Base-by-base conservation (phyloP, 2,113 vertebrate genomes). In the Archocentrus centrarchus region DNA sequence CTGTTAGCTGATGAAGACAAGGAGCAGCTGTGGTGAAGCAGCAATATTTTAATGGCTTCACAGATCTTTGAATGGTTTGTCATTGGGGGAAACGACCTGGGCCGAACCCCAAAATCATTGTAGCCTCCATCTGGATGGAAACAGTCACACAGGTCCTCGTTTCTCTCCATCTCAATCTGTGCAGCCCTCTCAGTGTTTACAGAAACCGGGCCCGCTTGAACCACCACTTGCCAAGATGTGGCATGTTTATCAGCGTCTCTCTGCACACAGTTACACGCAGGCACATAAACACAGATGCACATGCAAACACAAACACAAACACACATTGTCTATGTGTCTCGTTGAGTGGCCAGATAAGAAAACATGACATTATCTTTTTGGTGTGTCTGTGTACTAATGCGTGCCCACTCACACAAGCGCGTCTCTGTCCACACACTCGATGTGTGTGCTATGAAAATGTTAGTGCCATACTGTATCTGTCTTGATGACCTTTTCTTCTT, bases 401-500 rank as follows among this genome's bases (percentile, higher is more conserved):
- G 7, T 13, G 30, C 53, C 61, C 77, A 10, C 57, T 84, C 61
- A 53, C 35, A 50, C 5, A 13, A 27, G 2, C 39, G 9, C 2
- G 7, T 35, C 15, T 61, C 60, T 47, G 32, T 58, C 17, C 22
- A 75, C 63, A 7, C 85, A 32, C 41, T 59, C 30, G 18, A 44
- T 62, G 50, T 59, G 60, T 77, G 24, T 77, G 86, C 81, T 84
- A 84, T 87, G 77, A 83, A 92, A 94, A 93, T 93, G 87, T 84
- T 92, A 92, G 94, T 93, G 81, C 77, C 53, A 50, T 85, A 37
- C 35, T 37, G 35, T 37, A 81, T 89, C 87, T 79, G 86, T 88
- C 80, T 84, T 79, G 75, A 83, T 95, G 94, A 95, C 93, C 93
- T 96, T 95, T 92, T 91, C 87, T 85, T 90, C 90, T 90, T 90